Conservation (phyloP, 2,888 invertebrate genomes). For the Diploptera punctata region DNA sequence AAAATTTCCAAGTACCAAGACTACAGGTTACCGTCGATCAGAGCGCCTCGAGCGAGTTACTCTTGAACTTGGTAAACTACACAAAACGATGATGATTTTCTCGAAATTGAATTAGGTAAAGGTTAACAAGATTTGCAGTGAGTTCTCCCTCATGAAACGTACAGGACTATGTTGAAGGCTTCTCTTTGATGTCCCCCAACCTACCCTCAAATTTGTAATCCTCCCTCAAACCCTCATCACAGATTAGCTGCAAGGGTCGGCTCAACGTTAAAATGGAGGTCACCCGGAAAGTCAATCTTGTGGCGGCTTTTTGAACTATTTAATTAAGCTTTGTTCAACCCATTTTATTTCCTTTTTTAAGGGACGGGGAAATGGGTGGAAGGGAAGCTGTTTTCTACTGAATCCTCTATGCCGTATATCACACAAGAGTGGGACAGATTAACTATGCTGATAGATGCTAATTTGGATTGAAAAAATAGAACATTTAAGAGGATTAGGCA, state of each 20-base stretch:
- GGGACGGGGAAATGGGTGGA: background rate
- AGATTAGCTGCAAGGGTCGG: conserved; percentile 1
- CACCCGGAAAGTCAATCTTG: conserved; percentile 21
- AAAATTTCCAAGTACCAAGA: no score
- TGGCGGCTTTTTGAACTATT: conserved; percentile 22
- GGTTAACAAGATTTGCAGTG: conserved; percentile 17
- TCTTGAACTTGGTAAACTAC: conserved; percentile 21
- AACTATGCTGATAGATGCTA: background rate
- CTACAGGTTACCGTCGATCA: background rate
- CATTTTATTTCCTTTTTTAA: background rate
- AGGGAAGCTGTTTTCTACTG: background rate
- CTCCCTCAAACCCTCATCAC: background rate
- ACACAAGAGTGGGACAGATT: background rate
- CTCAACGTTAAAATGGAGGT: conserved; percentile 2
- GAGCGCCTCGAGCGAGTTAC: conserved; percentile 4
- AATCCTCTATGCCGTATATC: background rate
- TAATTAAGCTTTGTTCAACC: conserved; percentile 15
- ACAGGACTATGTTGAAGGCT: background rate
- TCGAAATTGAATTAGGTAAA: conserved; percentile 20
- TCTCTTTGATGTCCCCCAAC: conserved; percentile 15
- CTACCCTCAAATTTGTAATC: conserved; percentile 16
- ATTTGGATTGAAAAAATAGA: background rate
- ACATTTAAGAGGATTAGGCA: background rate
- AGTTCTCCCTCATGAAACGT: conserved; percentile 4
- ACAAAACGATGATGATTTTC: conserved; percentile 18